Conservation (phyloP, 2,113 vertebrate genomes). For the Aspiorhynchus laticeps region DNA sequence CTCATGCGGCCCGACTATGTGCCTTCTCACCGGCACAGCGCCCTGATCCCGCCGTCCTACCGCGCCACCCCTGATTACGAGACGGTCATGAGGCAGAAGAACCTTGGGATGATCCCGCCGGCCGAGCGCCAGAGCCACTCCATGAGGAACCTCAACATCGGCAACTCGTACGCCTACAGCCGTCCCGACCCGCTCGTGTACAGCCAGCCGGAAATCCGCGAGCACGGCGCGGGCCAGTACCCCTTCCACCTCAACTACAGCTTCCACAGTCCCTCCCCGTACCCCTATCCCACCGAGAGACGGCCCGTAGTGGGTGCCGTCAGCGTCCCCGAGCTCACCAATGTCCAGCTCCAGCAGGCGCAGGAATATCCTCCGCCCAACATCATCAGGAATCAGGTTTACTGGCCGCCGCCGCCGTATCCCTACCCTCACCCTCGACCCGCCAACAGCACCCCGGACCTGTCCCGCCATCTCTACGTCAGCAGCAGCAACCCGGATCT, state of each 20-base stretch:
- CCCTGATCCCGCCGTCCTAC: slow-evolving; percentile 93
- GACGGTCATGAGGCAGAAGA: slow-evolving; percentile 95
- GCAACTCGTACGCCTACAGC: slow-evolving; percentile 92
- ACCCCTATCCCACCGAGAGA: slow-evolving; percentile 85
- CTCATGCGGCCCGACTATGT: slow-evolving; percentile 88
- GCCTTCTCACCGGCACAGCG: slow-evolving; percentile 91
- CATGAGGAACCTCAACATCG: slow-evolving; percentile 93
- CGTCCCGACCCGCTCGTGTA: slow-evolving; percentile 92
- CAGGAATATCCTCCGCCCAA: slow-evolving; percentile 93
- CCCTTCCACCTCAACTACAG: slow-evolving; percentile 90
- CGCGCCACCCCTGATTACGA: slow-evolving; percentile 96
- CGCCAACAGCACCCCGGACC: slow-evolving; percentile 96
- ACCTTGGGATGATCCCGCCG: slow-evolving; percentile 76
- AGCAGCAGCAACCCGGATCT: slow-evolving; percentile 97
- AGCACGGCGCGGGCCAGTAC: slow-evolving; percentile 83
- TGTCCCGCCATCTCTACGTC: slow-evolving; percentile 89
- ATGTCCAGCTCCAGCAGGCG: slow-evolving; percentile 92
- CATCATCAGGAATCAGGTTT: slow-evolving; percentile 94
- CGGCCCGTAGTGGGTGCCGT: slow-evolving; percentile 91
- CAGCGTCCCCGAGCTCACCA: slow-evolving; percentile 94
- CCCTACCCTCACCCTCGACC: slow-evolving; percentile 85
- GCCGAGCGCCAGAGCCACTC: slow-evolving; percentile 91
- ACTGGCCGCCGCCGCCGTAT: slow-evolving; percentile 92
- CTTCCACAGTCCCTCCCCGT: slow-evolving; percentile 89
- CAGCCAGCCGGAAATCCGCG: slow-evolving; percentile 96